Evolutionary conservation across 1,140 invertebrate species (phyloP), one percentile per base, ranked within the genome.

Genomic region (Neomicropteryx cornuta): DNA sequence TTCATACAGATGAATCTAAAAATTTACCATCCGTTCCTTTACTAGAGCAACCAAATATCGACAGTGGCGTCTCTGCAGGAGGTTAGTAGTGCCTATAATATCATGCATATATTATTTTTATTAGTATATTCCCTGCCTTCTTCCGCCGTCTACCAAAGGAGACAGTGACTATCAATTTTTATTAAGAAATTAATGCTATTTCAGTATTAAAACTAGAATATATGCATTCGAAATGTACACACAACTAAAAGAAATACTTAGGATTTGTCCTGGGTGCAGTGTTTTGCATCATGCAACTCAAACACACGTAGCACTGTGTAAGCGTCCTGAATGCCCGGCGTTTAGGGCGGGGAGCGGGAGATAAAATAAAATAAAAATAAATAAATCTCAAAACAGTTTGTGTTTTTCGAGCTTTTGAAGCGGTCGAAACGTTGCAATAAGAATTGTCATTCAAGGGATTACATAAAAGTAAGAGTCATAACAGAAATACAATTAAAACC

Each of bases 31-130:
- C 39, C 14, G 14, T 29, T 3, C 18, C 33, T 3, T 16, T 32
- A 6, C 31, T 49, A 21, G 42, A 46, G 22, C 31, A 37, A 21
- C 47, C 47, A 3, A 49, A 49, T 38, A 41, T 49, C 23, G 18
- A 44, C 5, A 46, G 21, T 18, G 47, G 47, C 24, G 16, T 46
- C 2, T 17, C 44, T 33, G 44, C 44, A 20, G 47, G 44, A 40
- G 44, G 44, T 46, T 41, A 31, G 18, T 18, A 17, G n/a, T 13
- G n/a, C n/a, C 11, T 14, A 17, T 17, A n/a, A 24, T 30, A 32
- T 39, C 4, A 24, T 6, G 4, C n/a, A 27, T 1, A 11, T 5
- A 5, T 4, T 6, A 36, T 36, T 23, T 27, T 10, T 17, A n/a
- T 36, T 18, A 17, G 23, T 6, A 13, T 8, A 24, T 24, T n/a